Evolutionary conservation across 2,113 vertebrate species (phyloP).

Genomic region (Siniperca knerii): DNA sequence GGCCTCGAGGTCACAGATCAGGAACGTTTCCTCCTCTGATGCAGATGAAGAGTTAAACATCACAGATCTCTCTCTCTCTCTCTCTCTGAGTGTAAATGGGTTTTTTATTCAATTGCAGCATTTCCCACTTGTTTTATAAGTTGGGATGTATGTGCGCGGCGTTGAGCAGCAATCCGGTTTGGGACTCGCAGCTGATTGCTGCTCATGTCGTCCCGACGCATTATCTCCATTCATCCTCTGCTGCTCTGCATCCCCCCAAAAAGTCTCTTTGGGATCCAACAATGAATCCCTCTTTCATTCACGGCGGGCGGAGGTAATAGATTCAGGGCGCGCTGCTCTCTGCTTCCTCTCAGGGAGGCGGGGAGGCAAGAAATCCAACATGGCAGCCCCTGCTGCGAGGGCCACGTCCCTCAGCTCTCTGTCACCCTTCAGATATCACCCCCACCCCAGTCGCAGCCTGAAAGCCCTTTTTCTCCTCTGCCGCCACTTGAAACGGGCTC

Average conservation of each 20-base stretch:
- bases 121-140: constrained; percentile 52
- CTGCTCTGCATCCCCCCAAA: constrained; percentile 48
- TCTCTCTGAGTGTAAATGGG: constrained; percentile 39
- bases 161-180: constrained; percentile 41
- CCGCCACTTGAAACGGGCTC: constrained; percentile 71
- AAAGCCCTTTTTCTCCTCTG: constrained; percentile 68
- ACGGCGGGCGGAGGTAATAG: constrained; percentile 57
- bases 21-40: background rate
- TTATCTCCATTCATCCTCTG: constrained; percentile 59
- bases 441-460: constrained; percentile 54
- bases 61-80: background rate
- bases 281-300: constrained; percentile 41
- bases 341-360: constrained; percentile 42
- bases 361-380: constrained; percentile 49
- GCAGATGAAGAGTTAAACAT: constrained; percentile 27
- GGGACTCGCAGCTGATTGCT: constrained; percentile 53
- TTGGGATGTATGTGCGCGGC: constrained; percentile 20
- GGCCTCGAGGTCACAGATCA: background rate
- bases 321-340: constrained; percentile 40
- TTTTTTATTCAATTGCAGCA: constrained; percentile 60
- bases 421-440: constrained; percentile 72
- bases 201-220: constrained; percentile 18
- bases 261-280: constrained; percentile 63
- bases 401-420: constrained; percentile 55
- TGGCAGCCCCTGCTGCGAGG: constrained; percentile 49